Base-by-base conservation (phyloP, 2,113 vertebrate species). In the Burhinus oedicnemus region DNA sequence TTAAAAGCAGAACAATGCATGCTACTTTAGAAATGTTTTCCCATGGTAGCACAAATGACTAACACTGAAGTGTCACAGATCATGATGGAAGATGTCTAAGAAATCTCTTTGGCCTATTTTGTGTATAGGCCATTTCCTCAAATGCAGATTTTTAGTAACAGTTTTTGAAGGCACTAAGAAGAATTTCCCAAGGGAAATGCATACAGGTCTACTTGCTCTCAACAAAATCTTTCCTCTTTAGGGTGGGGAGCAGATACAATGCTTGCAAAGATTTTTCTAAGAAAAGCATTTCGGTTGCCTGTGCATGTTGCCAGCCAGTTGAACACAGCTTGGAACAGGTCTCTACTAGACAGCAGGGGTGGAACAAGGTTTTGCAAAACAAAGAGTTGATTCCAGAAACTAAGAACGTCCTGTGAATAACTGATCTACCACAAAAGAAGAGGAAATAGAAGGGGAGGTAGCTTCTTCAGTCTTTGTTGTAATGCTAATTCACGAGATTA, bases 191-290 rank as follows among this genome's bases (percentile, higher is more conserved):
- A 95, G 45, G 25, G n/a, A 62, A 92, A 83, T 30, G 26, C 20
- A 25, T 15, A 61, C 55, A 61, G 5, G 2, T 54, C 54, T 90
- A 22, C 75, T 68, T 40, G 29, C 38, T 94, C 57, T 68, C 42
- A 81, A 71, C 6, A 47, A 80, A 94, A 38, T 8, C 26, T 47
- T 81, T 72, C 32, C 82, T 79, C 23, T 79, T 40, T 60, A 86
- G 81, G 51, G 75, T 1, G 5, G 55, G 84, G 40, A 97, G 58
- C 71, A 52, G 85, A 91, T 71, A 80, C 69, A 92, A 74, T 62
- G 15, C 87, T 95, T 93, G 66, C 69, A 91, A 95, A 70, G 22
- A 85, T 15, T 80, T 97, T 87, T 97, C 87, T 78, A 93, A 94
- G 95, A 88, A 79, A 64, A 62, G 68, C 75, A 62, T 95, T 95